These are phyloP conservation scores for Cheilosia vernalis DNA, from an alignment of 2,888 invertebrate species.

Conservation along the genomic window DNA sequence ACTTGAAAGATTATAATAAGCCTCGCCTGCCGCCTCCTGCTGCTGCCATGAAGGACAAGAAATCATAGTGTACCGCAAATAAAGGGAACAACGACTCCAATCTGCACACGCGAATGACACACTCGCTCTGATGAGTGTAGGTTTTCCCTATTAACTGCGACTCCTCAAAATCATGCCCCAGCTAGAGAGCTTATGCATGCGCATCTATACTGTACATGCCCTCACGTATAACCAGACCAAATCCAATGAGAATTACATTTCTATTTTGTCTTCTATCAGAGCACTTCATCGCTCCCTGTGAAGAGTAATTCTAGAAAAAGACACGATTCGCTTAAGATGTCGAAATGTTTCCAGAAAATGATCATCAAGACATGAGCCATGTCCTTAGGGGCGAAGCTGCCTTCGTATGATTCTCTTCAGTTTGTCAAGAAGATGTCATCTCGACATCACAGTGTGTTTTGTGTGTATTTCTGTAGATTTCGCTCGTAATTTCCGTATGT, in stretches of 20 bases:
- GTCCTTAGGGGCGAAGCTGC: conserved; percentile 72
- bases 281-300: conserved; percentile 72
- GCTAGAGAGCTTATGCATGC: not conserved
- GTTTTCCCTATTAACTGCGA: conserved; percentile 71
- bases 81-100: conserved; percentile 70
- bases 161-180: conserved; percentile 48
- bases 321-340: conserved; percentile 75
- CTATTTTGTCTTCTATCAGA: conserved; percentile 74
- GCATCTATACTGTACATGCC: conserved; percentile 34
- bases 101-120: conserved; percentile 71
- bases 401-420: conserved; percentile 72
- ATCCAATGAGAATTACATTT: conserved; percentile 75
- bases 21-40: conserved; percentile 62
- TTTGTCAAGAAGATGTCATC: conserved; percentile 75
- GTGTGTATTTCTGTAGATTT: conserved; percentile 21
- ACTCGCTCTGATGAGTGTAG: conserved; percentile 71
- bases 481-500: conserved; percentile 54
- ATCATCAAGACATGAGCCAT: conserved; percentile 73
- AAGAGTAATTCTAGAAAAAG: conserved; percentile 68
- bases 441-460: conserved; percentile 36
- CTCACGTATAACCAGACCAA: conserved; percentile 66
- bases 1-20: conserved; percentile 73
- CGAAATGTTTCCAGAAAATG: conserved; percentile 75
- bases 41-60: conserved; percentile 53
- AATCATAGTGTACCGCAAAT: conserved; percentile 69